A percentile compares a stretch with the other conserved stretches of the same genome.
Evolutionary conservation across 2,797 vertebrate genomes (phyloP).

Genomic region (Lacerta agilis): DNA sequence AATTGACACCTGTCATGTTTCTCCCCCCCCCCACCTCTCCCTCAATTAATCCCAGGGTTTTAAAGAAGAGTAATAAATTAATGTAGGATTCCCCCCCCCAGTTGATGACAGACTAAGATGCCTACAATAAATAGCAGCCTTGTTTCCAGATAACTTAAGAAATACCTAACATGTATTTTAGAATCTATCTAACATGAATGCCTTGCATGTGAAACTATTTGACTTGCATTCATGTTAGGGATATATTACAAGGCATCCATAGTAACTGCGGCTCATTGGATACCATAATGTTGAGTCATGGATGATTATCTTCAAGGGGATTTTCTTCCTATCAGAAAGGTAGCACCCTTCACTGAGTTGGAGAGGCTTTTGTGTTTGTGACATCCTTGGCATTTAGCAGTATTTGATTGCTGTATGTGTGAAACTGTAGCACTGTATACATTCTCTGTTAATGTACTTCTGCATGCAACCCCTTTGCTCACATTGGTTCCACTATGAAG

Average conservation of each 20-base stretch:
- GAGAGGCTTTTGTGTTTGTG: not conserved
- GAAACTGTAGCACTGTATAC: not conserved
- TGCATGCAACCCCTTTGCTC: not conserved
- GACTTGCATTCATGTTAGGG: not conserved
- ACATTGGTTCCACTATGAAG: not conserved
- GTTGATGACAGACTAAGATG: not conserved
- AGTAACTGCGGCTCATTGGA: too few species aligned
- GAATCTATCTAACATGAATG: not conserved
- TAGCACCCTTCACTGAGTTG: not conserved
- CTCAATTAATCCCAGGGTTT: not conserved
- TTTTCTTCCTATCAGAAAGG: not conserved
- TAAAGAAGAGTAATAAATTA: not conserved
- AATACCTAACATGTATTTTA: not conserved
- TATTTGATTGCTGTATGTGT: not conserved
- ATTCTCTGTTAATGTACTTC: not conserved
- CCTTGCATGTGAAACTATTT: not conserved
- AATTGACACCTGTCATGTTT: too few species aligned
- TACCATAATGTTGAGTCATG: not conserved
- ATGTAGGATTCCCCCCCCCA: not conserved
- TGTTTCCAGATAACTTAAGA: not conserved
- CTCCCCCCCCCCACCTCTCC: too few species aligned
- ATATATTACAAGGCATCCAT: not conserved
- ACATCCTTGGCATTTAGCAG: not conserved
- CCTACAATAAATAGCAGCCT: not conserved
- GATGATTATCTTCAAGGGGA: not conserved